These are phyloP conservation scores for Hydrocynus forskahlii DNA, from an alignment of 2,797 vertebrate species.

Conservation along the genomic window DNA sequence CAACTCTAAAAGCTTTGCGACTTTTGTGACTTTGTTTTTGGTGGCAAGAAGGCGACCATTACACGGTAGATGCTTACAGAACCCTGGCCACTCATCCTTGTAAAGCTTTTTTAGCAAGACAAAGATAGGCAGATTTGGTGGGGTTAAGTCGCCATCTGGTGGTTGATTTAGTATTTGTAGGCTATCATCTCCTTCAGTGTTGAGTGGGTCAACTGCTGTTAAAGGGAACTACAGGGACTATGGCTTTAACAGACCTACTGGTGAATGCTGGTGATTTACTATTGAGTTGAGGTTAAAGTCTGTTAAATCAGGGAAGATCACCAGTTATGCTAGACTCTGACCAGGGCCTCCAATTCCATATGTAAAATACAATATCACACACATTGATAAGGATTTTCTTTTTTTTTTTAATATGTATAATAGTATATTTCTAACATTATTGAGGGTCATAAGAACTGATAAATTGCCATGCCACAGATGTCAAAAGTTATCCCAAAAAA, in stretches of 20 bases:
- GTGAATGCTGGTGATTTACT: no score
- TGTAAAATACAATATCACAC: not conserved
- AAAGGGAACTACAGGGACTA: no score
- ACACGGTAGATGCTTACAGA: slow-evolving; percentile 8
- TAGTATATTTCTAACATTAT: slow-evolving; percentile 23
- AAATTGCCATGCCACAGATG: not conserved
- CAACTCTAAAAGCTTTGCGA: not conserved
- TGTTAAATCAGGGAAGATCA: no score
- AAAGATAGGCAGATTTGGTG: not conserved
- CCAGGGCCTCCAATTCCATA: not conserved
- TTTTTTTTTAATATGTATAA: not conserved
- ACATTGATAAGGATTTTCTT: not conserved
- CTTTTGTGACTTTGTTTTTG: not conserved
- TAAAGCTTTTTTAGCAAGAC: not conserved
- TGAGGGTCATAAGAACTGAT: not conserved
- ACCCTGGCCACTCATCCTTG: not conserved
- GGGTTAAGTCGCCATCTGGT: slow-evolving; percentile 50
- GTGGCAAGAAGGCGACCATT: not conserved
- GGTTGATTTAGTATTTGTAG: slow-evolving; percentile 10
- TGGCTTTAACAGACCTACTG: no score
- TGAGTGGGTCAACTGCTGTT: no score
- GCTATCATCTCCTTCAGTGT: not conserved
- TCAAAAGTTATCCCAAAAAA: not conserved
- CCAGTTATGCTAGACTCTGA: no score
- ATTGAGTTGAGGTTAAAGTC: no score